Evolutionary conservation across 1,140 invertebrate species (phyloP).

Genomic region (Vollenhovia emeryi): DNA sequence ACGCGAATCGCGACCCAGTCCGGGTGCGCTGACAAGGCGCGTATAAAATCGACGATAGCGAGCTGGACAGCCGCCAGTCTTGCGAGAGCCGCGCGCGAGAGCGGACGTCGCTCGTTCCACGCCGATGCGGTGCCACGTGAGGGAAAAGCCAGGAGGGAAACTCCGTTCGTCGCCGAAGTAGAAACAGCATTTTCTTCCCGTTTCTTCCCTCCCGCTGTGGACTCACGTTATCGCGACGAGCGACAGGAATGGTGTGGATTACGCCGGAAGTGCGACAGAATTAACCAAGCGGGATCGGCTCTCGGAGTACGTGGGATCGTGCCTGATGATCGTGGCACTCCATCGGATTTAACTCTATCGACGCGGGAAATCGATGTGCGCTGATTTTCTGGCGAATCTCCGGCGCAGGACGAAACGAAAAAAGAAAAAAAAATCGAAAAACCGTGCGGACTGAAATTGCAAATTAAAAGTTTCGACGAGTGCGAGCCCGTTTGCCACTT

Average conservation of each 20-base stretch:
- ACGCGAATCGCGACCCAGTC: constrained; percentile 55
- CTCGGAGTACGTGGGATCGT: neutral
- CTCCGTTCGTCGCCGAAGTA: neutral
- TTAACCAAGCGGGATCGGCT: constrained; percentile 10
- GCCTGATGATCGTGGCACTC: constrained; percentile 10
- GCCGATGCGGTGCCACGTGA: constrained; percentile 61
- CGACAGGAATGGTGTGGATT: constrained; percentile 17
- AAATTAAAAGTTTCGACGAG: neutral
- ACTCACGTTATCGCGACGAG: constrained; percentile 12
- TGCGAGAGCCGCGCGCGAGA: constrained; percentile 72
- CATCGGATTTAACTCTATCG: constrained; percentile 3
- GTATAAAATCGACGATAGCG: constrained; percentile 75
- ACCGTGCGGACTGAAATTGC: neutral
- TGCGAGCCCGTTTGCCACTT: neutral
- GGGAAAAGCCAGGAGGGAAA: constrained; percentile 50
- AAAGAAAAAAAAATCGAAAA: constrained; percentile 30
- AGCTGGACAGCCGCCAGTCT: constrained; percentile 70
- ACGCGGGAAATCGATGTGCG: neutral
- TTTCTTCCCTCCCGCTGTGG: constrained; percentile 48
- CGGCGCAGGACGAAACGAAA: neutral
- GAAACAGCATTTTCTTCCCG: constrained; percentile 44
- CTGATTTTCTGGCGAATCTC: neutral
- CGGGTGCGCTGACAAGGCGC: constrained; percentile 61
- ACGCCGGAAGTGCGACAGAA: constrained; percentile 36
- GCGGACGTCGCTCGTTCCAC: constrained; percentile 68